These are phyloP conservation scores for Hydrochoerus hydrochaeris DNA, from an alignment of 2,113 vertebrate genomes.

Conservation along the genomic window DNA sequence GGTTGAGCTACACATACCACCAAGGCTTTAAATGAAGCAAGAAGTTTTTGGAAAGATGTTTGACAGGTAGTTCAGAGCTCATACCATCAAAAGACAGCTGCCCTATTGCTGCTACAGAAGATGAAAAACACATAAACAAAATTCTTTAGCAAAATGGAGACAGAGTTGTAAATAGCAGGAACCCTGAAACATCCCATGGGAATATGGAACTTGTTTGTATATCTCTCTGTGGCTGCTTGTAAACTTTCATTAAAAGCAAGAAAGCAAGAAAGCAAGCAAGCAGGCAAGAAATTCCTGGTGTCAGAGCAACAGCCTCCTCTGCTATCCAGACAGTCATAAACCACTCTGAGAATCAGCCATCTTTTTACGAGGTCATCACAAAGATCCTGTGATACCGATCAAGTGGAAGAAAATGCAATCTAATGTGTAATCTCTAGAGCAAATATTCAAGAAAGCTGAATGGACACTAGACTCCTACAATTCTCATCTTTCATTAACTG, in stretches of 20 bases:
- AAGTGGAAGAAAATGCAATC: neutral
- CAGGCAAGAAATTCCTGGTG: neutral
- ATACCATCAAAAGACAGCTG: neutral
- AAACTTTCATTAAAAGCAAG: conserved; percentile 30
- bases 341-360: neutral
- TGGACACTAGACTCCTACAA: neutral
- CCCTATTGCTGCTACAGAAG: neutral
- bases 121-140: neutral
- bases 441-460: neutral
- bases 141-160: neutral
- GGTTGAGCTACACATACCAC: conserved; percentile 23
- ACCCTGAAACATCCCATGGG: conserved; percentile 7
- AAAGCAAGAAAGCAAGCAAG: no score
- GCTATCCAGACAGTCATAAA: neutral
- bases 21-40: accelerated
- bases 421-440: neutral
- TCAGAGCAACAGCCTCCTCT: neutral
- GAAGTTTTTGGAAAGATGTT: neutral
- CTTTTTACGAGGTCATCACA: conserved; percentile 24
- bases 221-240: conserved; percentile 9
- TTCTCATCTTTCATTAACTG: neutral
- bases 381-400: neutral
- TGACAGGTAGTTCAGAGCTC: conserved; percentile 13
- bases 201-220: conserved; percentile 44
- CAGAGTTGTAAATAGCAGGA: neutral